phyloP scores from a whole-genome alignment of 2,888 invertebrate genomes.

The Trachelus troglodyta region DNA sequence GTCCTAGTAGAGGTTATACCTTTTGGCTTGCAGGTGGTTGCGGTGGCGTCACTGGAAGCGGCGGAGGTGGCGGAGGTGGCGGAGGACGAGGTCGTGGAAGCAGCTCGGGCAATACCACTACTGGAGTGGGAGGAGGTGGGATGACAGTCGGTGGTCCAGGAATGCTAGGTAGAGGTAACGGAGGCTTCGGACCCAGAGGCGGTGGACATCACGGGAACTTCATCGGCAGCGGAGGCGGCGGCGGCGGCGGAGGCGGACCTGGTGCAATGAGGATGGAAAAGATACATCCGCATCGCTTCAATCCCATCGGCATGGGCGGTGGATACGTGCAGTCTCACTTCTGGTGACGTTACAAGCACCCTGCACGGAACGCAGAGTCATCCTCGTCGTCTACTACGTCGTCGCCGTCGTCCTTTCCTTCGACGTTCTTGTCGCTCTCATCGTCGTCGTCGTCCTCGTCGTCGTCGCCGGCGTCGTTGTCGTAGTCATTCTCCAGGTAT shows the following conservation, averaged over 20 bases:
- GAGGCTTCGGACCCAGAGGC: constrained; percentile 54
- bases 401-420: background rate
- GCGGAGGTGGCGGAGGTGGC: constrained; percentile 36
- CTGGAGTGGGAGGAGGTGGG: constrained; percentile 47
- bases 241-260: constrained; percentile 44
- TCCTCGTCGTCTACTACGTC: background rate
- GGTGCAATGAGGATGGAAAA: constrained; percentile 65
- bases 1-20: background rate
- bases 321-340: constrained; percentile 63
- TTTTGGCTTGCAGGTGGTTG: constrained; percentile 47
- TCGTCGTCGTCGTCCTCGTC: background rate
- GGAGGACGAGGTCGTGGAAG: constrained; percentile 42
- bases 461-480: background rate
- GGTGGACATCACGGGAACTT: constrained; percentile 59
- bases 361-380: background rate
- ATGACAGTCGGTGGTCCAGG: constrained; percentile 44
- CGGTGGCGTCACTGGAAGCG: constrained; percentile 32
- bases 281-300: constrained; percentile 63
- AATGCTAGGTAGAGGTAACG: constrained; percentile 51
- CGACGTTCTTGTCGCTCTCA: background rate
- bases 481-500: background rate
- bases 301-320: constrained; percentile 63
- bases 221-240: constrained; percentile 39
- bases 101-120: constrained; percentile 36
- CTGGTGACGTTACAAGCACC: constrained; percentile 53